A percentile compares a stretch with the other conserved stretches of the same genome.
Evolutionary conservation across 1,140 invertebrate genomes (phyloP).

Genomic region (Halotydeus destructor): DNA sequence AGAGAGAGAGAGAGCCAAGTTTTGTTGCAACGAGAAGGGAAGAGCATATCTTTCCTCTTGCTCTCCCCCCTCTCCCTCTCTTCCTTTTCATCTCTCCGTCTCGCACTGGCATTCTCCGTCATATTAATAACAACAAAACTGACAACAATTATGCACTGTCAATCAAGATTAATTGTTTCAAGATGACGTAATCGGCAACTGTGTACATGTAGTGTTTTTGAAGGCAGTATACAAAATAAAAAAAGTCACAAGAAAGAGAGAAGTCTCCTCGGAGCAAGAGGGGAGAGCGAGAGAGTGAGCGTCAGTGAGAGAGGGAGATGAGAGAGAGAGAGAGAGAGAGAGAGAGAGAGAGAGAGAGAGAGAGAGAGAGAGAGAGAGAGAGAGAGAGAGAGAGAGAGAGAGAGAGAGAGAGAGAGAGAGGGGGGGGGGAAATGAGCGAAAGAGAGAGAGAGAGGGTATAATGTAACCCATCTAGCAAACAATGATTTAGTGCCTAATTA

Average conservation of each 20-base stretch:
- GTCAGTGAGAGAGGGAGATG: not conserved
- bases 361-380: conserved; percentile 5
- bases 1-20: no score
- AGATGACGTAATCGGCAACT: not conserved
- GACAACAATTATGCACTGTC: not conserved
- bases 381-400: conserved; percentile 5
- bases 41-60: no score
- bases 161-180: not conserved
- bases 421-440: not conserved
- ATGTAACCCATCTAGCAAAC: not conserved
- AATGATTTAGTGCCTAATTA: not conserved
- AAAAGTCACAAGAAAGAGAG: not conserved
- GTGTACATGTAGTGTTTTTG: not conserved
- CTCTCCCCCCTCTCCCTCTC: no score
- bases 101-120: no score
- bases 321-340: not conserved
- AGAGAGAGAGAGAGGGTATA: not conserved
- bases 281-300: no score
- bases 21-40: no score
- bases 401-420: conserved; percentile 5
- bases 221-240: not conserved
- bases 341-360: conserved; percentile 4
- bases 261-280: no score
- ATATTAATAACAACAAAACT: no score
- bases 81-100: no score